Evolutionary conservation across 92 coral and sea anemone genomes (phyloP), one percentile per base, ranked within the genome.

Genomic region (Epizoanthus scotinus): DNA sequence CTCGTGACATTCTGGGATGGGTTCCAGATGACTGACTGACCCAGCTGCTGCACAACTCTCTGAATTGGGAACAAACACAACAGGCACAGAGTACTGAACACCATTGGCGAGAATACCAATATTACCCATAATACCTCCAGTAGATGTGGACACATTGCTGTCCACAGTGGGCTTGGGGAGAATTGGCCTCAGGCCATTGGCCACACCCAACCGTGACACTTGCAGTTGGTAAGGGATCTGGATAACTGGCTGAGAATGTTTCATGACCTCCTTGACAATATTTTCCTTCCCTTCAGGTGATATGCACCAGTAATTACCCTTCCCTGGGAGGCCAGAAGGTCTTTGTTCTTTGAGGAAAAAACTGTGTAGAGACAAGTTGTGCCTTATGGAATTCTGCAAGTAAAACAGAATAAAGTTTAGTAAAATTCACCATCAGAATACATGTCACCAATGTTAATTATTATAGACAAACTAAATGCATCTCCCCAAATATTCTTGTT

Each of bases 261-360:
- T 96, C 92, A 96, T 79, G 6, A 96, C 90, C 55, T 96, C 97
- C 28, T 90, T 89, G 87, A 96, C 82, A 19, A 96, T 84, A 60
- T 93, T 96, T 67, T 96, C 95, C 69, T 96, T 96, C 20, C 99
- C 99, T 75, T 96, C 99, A 1, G 99, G 91, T 19, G 99, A 96
- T 24, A 96, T 90, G 8, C 94, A 90, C 99, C 99, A 96, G 85
- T 83, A 96, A 79, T 92, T 96, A 13, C 99, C 99, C 71, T 96
- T 96, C 13, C 99, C 99, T 81, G 94, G 98, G 8, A 91, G 94
- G 22, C 82, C 88, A 29, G 90, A 70, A 12, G 99, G 93, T 31
- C 99, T 78, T 72, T 91, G 87, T 54, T 94, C 98, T 74, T 96
- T 96, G 24, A 96, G 86, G 82, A 96, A 96, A 61, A 91, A 96